These are phyloP conservation scores for Plutomurus gul DNA, from an alignment of 1,140 invertebrate genomes.

Conservation along the genomic window DNA sequence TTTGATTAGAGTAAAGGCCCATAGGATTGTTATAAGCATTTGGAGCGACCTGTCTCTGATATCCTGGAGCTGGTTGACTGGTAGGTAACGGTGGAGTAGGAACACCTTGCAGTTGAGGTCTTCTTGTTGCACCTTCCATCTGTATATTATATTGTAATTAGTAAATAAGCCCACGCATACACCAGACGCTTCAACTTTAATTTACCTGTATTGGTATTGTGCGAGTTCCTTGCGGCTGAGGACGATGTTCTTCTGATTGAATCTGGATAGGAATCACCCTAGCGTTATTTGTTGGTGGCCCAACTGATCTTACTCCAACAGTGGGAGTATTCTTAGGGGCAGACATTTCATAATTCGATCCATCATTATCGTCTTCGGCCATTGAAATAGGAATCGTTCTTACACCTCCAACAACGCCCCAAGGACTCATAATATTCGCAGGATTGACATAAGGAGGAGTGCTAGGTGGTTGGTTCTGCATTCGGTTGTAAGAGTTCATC, in stretches of 20 bases:
- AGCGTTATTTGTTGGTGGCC: conserved; percentile 43
- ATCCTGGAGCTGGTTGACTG: conserved; percentile 53
- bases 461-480: conserved; percentile 57
- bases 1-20: conserved; percentile 51
- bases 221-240: not conserved
- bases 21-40: conserved; percentile 51
- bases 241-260: conserved; percentile 29
- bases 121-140: not conserved
- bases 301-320: conserved; percentile 48
- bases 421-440: conserved; percentile 38
- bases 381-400: conserved; percentile 54
- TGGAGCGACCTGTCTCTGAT: conserved; percentile 53
- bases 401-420: conserved; percentile 33
- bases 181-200: not conserved
- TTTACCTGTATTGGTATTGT: conserved; percentile 51
- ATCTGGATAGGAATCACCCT: conserved; percentile 54
- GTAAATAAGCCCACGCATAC: too few relatives aligned
- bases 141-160: not conserved
- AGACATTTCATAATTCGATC: conserved; percentile 34
- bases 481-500: conserved; percentile 61
- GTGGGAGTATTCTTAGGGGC: conserved; percentile 42
- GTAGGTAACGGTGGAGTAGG: conserved; percentile 17
- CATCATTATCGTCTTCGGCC: conserved; percentile 49
- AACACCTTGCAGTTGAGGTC: not conserved
- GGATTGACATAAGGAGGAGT: conserved; percentile 23